Evolutionary conservation across 2,888 invertebrate genomes (phyloP).

Genomic region (Ashinkailepas kermadecensis): DNA sequence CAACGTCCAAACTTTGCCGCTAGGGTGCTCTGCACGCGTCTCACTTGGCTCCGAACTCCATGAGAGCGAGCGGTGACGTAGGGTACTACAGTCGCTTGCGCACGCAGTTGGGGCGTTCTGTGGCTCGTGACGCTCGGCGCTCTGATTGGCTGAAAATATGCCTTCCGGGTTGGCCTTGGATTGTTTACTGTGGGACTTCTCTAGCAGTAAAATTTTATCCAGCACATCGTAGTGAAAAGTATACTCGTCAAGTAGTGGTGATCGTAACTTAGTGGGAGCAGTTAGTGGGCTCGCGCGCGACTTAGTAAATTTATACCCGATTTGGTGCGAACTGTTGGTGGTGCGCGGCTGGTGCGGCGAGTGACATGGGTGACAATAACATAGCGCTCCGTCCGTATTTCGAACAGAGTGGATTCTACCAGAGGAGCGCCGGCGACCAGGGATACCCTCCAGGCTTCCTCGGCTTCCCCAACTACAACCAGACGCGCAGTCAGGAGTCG

Average conservation of each 20-base stretch:
- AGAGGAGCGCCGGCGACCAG: conserved; percentile 64
- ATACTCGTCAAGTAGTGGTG: conserved; percentile 21
- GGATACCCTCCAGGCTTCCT: conserved; percentile 63
- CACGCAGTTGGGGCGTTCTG: conserved; percentile 27
- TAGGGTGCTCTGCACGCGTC: neutral
- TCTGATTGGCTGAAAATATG: conserved; percentile 22
- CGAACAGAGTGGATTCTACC: conserved; percentile 92
- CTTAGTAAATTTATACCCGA: neutral
- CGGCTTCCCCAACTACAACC: conserved; percentile 22
- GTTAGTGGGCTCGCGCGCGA: neutral
- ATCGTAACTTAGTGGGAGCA: conserved; percentile 19
- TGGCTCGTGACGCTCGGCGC: conserved; percentile 11
- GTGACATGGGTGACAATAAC: conserved; percentile 23
- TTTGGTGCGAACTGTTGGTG: neutral
- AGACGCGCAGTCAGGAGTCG: conserved; percentile 51
- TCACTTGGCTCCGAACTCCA: neutral
- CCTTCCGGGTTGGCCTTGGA: conserved; percentile 35
- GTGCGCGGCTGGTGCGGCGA: neutral
- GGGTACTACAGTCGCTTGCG: conserved; percentile 23
- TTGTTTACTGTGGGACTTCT: conserved; percentile 32
- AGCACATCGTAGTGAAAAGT: conserved; percentile 31
- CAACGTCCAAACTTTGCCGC: neutral
- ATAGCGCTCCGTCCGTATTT: conserved; percentile 86
- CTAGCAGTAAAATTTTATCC: conserved; percentile 33
- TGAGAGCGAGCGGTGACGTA: conserved; percentile 23